phyloP scores from a whole-genome alignment of 2,113 vertebrate species.

The Centropus bengalensis region DNA sequence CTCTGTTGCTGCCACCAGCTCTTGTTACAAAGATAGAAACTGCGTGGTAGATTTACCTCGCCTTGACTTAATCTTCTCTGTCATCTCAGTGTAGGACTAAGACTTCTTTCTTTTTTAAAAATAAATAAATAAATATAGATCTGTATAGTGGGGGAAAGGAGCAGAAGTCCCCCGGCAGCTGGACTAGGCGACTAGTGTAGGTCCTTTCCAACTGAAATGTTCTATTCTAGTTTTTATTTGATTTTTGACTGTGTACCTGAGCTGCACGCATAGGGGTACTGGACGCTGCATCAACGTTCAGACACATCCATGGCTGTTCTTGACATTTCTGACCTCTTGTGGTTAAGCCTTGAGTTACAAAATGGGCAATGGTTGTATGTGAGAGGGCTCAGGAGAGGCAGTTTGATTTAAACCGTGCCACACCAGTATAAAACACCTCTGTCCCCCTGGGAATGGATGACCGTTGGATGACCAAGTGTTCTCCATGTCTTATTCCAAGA shows the following conservation, averaged over 20 bases:
- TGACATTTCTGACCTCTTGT: not conserved
- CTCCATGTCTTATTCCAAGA: not conserved
- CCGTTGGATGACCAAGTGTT: accelerated
- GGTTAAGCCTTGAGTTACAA: not conserved
- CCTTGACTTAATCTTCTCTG: conserved; percentile 8
- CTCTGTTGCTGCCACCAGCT: conserved; percentile 28
- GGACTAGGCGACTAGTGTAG: not conserved
- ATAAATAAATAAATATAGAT: accelerated
- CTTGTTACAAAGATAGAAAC: conserved; percentile 40
- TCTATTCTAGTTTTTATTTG: not conserved
- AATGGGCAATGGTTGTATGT: not conserved
- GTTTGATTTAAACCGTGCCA: not conserved
- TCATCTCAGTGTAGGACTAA: not conserved
- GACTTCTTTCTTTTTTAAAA: not conserved
- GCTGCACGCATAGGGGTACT: not conserved
- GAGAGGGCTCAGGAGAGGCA: not conserved
- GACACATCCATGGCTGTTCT: not conserved
- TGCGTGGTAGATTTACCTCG: conserved; percentile 18
- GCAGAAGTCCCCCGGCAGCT: not conserved
- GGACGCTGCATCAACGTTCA: not conserved
- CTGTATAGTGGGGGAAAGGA: not conserved
- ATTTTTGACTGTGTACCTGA: not conserved
- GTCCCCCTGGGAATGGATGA: not conserved
- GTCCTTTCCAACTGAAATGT: not conserved
- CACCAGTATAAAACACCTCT: accelerated